Base-by-base conservation (phyloP, 1,140 invertebrate genomes). In the Reticulitermes speratus region DNA sequence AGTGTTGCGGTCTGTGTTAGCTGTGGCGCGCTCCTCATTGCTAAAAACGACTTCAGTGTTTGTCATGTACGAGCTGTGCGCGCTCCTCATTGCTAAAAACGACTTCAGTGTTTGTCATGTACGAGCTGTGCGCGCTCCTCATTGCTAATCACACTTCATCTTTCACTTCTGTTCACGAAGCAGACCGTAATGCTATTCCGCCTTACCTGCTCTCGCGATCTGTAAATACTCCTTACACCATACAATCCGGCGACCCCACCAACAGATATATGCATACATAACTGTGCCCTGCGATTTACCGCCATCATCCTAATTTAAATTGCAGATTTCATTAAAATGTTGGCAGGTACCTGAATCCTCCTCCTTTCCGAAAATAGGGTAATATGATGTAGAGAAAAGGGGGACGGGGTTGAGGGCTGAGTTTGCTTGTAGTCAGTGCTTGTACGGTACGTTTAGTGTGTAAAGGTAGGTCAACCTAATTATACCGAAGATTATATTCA, bases 241-340 rank as follows among this genome's bases (percentile, higher is more conserved):
- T 19, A 19, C 3, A 12, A 12, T n/a, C 59, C 25, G 1, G 12
- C 59, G 16, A 0, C n/a, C n/a, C 65, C 65, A n/a, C n/a, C 65
- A 11, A 30, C 14, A 75, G 65, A 75, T 75, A 5, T 5, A 75
- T 75, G 65, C 65, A 30, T 30, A 75, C n/a, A 75, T 30, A 75
- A 75, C n/a, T 25, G 25, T 30, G n/a, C 25, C 65, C 7, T 75
- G 8, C 65, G 65, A 75, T 12, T 30, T 75, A 75, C 65, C 65
- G 65, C 25, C 59, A 65, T 65, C 59, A 65, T 6, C 59, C 65
- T 75, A 75, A 75, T 75, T 30, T 75, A 75, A 75, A 75, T 75
- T 75, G 65, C 65, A 75, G 65, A 75, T 75, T 75, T 75, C 65
- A 30, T n/a, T 75, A 75, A 75, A 75, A 75, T 75, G 65, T 25